Evolutionary conservation across 2,797 vertebrate species (phyloP).

Genomic region (Helicolenus hilgendorfi): DNA sequence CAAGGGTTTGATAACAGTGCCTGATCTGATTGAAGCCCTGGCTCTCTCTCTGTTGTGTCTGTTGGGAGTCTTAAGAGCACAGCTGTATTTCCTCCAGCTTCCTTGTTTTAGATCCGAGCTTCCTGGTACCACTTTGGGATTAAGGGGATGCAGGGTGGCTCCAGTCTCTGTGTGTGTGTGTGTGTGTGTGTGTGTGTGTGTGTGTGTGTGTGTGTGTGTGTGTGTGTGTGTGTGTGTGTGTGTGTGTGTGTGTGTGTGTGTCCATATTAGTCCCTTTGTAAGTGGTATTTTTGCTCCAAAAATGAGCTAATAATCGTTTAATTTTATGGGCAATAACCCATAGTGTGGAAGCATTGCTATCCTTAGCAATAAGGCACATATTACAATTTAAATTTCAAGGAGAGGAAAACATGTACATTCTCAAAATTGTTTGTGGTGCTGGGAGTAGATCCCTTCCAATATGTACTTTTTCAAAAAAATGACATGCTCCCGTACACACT

Average conservation of each 20-base stretch:
- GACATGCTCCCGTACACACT: no score
- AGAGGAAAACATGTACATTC: no score
- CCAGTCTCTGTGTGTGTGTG: background rate
- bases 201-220: background rate
- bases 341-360: background rate
- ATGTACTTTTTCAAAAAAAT: no score
- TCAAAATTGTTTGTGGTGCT: no score
- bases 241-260: background rate
- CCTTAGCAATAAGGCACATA: background rate
- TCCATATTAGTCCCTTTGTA: background rate
- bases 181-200: no score
- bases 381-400: no score
- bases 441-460: no score
- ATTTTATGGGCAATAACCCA: background rate
- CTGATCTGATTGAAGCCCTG: slow-evolving; percentile 65
- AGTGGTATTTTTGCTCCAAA: background rate
- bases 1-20: slow-evolving; percentile 56
- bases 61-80: slow-evolving; percentile 47
- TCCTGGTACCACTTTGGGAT: slow-evolving; percentile 66
- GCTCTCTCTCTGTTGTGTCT: slow-evolving; percentile 69
- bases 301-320: background rate
- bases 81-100: slow-evolving; percentile 73
- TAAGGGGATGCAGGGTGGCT: slow-evolving; percentile 18
- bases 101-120: slow-evolving; percentile 78
- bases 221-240: background rate